These are phyloP conservation scores for Pyralis farinalis DNA, from an alignment of 2,888 invertebrate species.

Conservation along the genomic window DNA sequence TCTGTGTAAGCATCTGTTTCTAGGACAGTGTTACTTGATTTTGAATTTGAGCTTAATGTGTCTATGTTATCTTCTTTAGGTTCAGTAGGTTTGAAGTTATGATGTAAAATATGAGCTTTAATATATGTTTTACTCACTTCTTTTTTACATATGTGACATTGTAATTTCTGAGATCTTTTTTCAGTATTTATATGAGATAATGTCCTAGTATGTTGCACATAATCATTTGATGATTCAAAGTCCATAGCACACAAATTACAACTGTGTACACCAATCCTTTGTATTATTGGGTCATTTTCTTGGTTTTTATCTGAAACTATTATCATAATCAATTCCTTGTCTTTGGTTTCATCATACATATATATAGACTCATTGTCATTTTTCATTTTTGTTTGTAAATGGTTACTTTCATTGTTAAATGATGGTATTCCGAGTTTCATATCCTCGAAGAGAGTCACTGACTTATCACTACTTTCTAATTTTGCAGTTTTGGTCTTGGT, in stretches of 20 bases:
- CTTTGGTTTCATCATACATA: slow-evolving; percentile 13
- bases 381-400: slow-evolving; percentile 13
- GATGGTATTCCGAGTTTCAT: neutral
- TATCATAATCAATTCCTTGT: neutral
- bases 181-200: neutral
- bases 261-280: slow-evolving; percentile 12
- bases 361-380: slow-evolving; percentile 18
- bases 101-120: neutral
- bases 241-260: slow-evolving; percentile 8
- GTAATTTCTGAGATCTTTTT: slow-evolving; percentile 6
- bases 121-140: neutral
- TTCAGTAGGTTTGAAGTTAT: too few species aligned
- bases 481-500: too few species aligned
- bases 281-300: slow-evolving; percentile 18
- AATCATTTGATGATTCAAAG: slow-evolving; percentile 15
- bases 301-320: neutral
- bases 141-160: slow-evolving; percentile 19
- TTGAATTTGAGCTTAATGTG: too few species aligned
- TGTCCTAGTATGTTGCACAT: slow-evolving; percentile 9
- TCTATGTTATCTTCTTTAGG: too few species aligned
- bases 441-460: too few species aligned
- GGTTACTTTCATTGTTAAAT: slow-evolving; percentile 3
- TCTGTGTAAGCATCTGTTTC: too few species aligned
- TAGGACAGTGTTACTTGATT: too few species aligned
- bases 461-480: too few species aligned